Percentiles rank a stretch among this genome's conserved stretches.
Evolutionary conservation across 2,113 vertebrate species (phyloP).

Genomic region (Cephalopterus ornatus): DNA sequence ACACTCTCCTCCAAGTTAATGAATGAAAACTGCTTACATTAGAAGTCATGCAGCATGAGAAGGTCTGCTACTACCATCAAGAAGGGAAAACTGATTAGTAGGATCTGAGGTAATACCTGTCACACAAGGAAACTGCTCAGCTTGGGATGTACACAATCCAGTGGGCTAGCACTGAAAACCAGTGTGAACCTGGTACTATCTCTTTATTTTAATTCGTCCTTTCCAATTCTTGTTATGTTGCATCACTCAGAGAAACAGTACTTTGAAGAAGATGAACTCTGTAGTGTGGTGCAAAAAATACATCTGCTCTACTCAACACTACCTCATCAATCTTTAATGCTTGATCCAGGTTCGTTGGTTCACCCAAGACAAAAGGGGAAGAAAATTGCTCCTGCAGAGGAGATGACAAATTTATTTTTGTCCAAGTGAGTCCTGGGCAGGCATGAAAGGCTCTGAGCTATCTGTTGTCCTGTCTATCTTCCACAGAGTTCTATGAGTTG

Average conservation of each 20-base stretch:
- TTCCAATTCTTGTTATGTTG: neutral
- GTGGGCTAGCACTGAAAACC: neutral
- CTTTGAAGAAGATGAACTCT: neutral
- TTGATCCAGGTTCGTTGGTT: neutral
- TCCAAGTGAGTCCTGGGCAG: neutral
- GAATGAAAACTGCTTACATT: slow-evolving; percentile 31
- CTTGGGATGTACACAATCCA: neutral
- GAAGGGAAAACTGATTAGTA: neutral
- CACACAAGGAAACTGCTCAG: neutral
- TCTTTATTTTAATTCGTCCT: neutral
- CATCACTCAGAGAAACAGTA: neutral
- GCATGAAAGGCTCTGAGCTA: neutral
- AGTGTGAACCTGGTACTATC: neutral
- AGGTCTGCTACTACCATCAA: neutral
- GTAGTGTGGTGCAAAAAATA: neutral
- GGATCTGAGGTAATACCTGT: neutral
- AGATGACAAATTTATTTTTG: neutral
- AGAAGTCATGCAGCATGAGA: neutral
- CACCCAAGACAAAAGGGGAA: neutral
- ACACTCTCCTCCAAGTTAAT: slow-evolving; percentile 42
- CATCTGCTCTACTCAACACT: neutral
- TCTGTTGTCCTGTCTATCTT: neutral
- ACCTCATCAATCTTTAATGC: neutral
- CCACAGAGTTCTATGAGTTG: neutral
- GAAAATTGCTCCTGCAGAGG: neutral